These are phyloP conservation scores for Heliconius hermathena DNA, from an alignment of 1,140 invertebrate species.

Conservation along the genomic window DNA sequence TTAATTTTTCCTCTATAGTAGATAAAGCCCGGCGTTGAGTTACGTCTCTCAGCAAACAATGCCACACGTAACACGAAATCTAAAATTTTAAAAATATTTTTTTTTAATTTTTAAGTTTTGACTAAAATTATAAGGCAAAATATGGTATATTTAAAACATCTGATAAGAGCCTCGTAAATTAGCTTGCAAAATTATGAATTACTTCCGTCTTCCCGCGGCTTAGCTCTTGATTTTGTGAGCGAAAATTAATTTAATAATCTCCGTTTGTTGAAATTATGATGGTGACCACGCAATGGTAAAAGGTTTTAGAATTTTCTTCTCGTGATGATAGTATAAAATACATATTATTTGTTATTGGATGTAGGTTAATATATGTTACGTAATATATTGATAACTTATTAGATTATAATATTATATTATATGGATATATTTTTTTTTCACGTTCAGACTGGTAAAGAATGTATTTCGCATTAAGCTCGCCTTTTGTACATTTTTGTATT, in stretches of 20 bases:
- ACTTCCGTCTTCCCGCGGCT: slow-evolving; percentile 1
- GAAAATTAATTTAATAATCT: not conserved
- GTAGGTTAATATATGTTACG: no score
- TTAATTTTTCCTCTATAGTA: no score
- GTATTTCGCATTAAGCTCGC: no score
- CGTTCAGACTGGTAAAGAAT: no score
- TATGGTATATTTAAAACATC: slow-evolving; percentile 5
- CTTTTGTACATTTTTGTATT: no score
- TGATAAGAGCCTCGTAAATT: slow-evolving; percentile 1
- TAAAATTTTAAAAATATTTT: no score
- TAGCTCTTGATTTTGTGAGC: slow-evolving; percentile 3
- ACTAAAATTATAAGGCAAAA: not conserved
- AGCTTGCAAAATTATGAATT: not conserved
- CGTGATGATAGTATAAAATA: not conserved
- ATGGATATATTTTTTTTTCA: no score
- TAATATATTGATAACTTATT: no score
- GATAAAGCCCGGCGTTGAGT: not conserved
- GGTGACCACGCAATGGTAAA: not conserved
- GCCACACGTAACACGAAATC: no score
- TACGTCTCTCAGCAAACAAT: not conserved
- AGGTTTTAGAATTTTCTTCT: not conserved
- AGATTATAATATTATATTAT: no score
- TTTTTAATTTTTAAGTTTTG: not conserved
- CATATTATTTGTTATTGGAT: no score
- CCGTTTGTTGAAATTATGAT: not conserved